Percentiles rank a stretch among this genome's conserved stretches.
phyloP scores from a whole-genome alignment of 2,797 vertebrate species.

The Coilia nasus region DNA sequence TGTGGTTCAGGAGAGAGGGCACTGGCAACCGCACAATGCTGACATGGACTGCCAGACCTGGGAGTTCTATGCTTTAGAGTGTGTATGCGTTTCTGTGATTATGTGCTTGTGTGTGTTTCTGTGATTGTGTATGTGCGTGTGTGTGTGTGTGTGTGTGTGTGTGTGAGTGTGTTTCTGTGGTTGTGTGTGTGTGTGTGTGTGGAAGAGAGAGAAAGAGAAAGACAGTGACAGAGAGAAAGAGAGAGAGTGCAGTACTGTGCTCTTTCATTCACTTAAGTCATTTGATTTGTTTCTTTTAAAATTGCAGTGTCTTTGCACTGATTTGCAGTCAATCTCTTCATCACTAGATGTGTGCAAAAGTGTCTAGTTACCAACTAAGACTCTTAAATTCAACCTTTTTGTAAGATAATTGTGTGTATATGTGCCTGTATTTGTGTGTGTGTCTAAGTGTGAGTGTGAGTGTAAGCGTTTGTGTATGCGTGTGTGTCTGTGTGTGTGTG shows the following conservation, averaged over 20 bases:
- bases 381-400: background rate
- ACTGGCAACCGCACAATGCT: constrained; percentile 37
- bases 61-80: background rate
- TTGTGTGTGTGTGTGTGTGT: constrained; percentile 30
- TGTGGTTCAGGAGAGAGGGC: constrained; percentile 37
- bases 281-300: background rate
- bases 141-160: constrained; percentile 6
- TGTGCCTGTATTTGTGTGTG: background rate
- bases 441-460: too few species aligned
- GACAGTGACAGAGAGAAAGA: background rate
- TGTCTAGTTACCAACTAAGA: background rate
- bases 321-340: background rate
- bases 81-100: constrained; percentile 16
- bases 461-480: too few species aligned
- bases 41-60: constrained; percentile 37
- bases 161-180: constrained; percentile 3
- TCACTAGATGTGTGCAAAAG: background rate
- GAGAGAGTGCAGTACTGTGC: background rate
- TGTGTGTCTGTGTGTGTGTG: too few species aligned
- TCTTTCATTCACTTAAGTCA: background rate
- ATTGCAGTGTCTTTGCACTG: background rate
- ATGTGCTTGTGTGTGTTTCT: constrained; percentile 6
- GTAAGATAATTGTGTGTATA: background rate
- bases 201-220: constrained; percentile 1
- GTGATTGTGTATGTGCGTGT: background rate